Conservation (phyloP, 2,113 vertebrate genomes). For the Oreochromis aureus region DNA sequence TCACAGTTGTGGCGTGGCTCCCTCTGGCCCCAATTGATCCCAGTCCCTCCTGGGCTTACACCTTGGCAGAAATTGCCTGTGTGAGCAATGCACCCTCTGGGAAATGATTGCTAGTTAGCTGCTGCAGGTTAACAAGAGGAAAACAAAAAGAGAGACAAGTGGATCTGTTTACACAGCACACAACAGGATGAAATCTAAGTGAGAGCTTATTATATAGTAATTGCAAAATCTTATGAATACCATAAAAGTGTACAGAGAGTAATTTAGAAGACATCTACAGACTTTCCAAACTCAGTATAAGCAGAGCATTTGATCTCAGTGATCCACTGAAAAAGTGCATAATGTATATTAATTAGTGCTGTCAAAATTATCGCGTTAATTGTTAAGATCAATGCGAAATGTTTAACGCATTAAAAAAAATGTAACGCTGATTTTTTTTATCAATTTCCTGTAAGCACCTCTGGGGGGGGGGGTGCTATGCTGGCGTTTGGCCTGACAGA, state of each 20-base stretch:
- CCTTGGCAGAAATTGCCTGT: neutral
- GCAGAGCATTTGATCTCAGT: neutral
- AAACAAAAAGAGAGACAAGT: neutral
- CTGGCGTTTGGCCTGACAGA: too few relatives aligned
- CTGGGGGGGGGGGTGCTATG: too few relatives aligned
- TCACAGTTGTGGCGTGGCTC: neutral
- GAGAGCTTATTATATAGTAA: neutral
- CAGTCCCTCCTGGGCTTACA: neutral
- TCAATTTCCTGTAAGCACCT: too few relatives aligned
- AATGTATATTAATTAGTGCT: neutral
- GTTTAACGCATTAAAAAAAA: too few relatives aligned
- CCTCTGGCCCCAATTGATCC: constrained; percentile 42
- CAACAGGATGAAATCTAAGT: neutral
- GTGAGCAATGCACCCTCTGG: constrained; percentile 27
- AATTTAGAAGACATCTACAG: neutral
- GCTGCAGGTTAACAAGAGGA: neutral
- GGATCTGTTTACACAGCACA: neutral
- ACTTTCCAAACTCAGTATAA: neutral
- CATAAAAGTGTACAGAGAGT: neutral
- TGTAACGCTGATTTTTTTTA: too few relatives aligned
- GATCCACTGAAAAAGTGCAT: neutral
- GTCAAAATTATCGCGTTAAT: too few relatives aligned
- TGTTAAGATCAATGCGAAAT: too few relatives aligned
- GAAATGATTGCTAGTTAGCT: neutral
- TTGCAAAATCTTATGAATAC: neutral